phyloP scores from a whole-genome alignment of 2,888 invertebrate genomes.

The Pachydiplax longipennis region DNA sequence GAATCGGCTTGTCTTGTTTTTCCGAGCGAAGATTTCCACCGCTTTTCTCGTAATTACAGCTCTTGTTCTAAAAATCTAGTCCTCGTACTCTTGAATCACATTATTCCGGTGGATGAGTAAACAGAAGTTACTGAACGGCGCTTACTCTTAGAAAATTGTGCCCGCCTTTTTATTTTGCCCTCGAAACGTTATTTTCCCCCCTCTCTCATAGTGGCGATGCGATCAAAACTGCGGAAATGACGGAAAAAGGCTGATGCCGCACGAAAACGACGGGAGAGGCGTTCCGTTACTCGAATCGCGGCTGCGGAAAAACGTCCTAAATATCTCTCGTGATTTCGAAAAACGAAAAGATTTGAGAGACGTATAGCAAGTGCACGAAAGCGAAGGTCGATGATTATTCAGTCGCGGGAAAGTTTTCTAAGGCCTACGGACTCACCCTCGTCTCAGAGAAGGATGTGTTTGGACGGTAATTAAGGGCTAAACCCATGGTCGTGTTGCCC shows the following conservation, averaged over 20 bases:
- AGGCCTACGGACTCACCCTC: background rate
- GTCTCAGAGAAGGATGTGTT: too few species aligned
- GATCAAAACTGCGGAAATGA: slow-evolving; percentile 5
- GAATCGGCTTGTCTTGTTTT: too few species aligned
- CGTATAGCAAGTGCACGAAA: background rate
- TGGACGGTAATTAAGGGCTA: too few species aligned
- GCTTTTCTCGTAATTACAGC: too few species aligned
- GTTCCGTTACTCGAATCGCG: slow-evolving; percentile 18
- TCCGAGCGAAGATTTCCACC: too few species aligned
- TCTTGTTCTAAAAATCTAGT: background rate
- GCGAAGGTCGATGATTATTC: background rate
- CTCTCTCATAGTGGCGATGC: background rate
- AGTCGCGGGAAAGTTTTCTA: background rate
- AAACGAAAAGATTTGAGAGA: background rate
- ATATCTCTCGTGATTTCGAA: background rate
- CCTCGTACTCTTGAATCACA: background rate
- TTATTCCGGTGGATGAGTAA: background rate
- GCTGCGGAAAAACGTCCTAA: background rate
- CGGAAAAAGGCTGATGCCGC: background rate
- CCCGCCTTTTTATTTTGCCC: background rate
- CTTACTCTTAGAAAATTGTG: background rate
- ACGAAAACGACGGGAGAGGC: background rate
- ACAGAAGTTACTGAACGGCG: background rate
- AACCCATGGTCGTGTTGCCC: too few species aligned
- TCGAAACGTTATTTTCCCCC: background rate